Evolutionary conservation across 2,797 vertebrate species (phyloP), one percentile per base, ranked within the genome.

Genomic region (Rousettus madagascariensis): DNA sequence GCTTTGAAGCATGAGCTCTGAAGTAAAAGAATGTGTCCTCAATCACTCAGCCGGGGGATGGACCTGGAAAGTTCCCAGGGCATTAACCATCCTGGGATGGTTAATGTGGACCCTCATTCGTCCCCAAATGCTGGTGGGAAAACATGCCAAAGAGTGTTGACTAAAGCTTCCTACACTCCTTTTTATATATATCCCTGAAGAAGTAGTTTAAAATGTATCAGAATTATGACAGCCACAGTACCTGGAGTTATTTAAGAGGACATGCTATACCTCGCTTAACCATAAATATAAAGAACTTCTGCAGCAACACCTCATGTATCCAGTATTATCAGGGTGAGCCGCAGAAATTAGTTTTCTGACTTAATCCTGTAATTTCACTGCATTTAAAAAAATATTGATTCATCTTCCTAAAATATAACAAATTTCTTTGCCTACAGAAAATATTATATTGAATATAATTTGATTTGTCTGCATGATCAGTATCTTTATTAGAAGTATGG

Each of bases 391-490:
- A 97, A 63, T 3, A 79, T 68, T 82, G 43, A 88, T 79, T 86
- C 19, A 20, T 84, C 90, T 93, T 94, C 65, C 84, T 91, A 90
- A 96, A 95, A 93, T 55, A 75, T 6, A 78, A 77, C n/a, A 85
- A 26, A 83, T 75, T 61, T 63, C 10, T 86, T 75, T 93, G 65
- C 46, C 55, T 95, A 57, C 2, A 92, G 49, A 85, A 90, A 13
- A 90, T 20, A 82, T 30, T 90, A 24, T 41, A n/a, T 16, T 55
- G 17, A 96, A 61, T 66, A 87, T 41, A 93, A 74, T 46, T 72
- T 95, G 38, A 78, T 66, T 92, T 90, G 26, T 77, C n/a, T 77
- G 9, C 17, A 90, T 66, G 46, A 88, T 91, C 49, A 77, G 51
- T 43, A 61, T 72, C 65, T 74, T 78, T 75, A 77, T 80, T 83